These are phyloP conservation scores for Tolypeutes matacus DNA, from an alignment of 2,797 vertebrate species.

Conservation along the genomic window DNA sequence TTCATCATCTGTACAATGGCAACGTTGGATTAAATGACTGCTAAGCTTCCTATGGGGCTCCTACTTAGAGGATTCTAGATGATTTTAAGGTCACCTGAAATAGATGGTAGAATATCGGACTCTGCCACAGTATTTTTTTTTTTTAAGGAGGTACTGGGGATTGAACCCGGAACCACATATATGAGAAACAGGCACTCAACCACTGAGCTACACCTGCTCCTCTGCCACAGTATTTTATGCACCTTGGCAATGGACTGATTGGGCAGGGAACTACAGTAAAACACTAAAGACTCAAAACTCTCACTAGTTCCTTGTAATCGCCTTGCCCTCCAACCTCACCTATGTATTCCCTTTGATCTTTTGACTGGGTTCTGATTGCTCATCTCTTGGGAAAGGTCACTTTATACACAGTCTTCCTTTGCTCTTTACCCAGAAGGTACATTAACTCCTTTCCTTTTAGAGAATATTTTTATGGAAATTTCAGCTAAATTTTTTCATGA, in stretches of 20 bases:
- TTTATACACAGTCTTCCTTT: not conserved
- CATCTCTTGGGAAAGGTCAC: not conserved
- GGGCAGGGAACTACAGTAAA: not conserved
- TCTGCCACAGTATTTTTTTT: not conserved
- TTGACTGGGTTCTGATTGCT: not conserved
- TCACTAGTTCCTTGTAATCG: not conserved
- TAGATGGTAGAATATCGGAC: not conserved
- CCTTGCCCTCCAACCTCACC: not conserved
- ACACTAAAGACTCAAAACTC: not conserved
- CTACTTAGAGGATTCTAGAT: not conserved
- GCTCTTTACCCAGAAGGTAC: not conserved
- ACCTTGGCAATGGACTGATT: not conserved
- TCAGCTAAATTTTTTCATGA: slow-evolving; percentile 11
- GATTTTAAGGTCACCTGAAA: not conserved
- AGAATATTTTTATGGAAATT: not conserved
- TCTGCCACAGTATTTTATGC: too few relatives aligned
- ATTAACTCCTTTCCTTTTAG: not conserved
- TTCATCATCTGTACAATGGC: not conserved
- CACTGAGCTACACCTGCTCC: too few relatives aligned
- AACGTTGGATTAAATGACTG: not conserved
- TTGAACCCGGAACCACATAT: too few relatives aligned
- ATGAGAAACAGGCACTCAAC: too few relatives aligned
- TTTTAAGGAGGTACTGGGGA: too few relatives aligned
- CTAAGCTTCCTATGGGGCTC: not conserved
- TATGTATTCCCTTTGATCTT: not conserved